Base-by-base conservation (phyloP, 2,797 vertebrate species). In the Anguilla megastoma region DNA sequence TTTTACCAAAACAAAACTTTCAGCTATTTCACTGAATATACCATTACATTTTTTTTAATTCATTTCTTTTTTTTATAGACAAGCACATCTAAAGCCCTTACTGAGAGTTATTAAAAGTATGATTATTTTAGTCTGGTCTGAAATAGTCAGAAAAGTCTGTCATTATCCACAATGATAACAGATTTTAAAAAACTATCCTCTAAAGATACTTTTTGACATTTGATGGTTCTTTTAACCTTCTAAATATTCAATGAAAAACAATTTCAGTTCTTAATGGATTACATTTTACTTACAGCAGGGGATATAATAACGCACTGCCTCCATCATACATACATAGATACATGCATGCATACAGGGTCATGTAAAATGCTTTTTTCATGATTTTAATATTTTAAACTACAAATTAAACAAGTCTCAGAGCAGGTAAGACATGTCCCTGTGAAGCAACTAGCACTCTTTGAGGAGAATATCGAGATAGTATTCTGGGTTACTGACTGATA, bases 401-500 rank as follows among this genome's bases (percentile, higher is more conserved):
- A 60, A 24, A 4, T 24, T 3, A 60, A 33, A 71, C n/a, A 30
- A 30, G 27, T 52, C 33, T 1, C 79, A 82, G 45, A 27, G 21
- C 66, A 80, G 10, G 45, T 10, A 14, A 80, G 48, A n/a, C 52
- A 24, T 83, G 12, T 12, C 30, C 27, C 8, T 12, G 27, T 52
- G 24, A 48, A 83, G 41, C 45, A 52, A 7, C 18, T 54, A 6
- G 18, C 41, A 50, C 45, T 24, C 16, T 82, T 82, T 30, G 66
- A 58, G 9, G 45, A 84, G 66, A 88, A 63, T n/a, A 45, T 16
- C 12, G 14, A 88, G 60, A 69, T n/a, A n/a, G 83, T 85, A 74
- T 85, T 85, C 80, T 76, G 54, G 33, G 82, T 50, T 48, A 85
- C 71, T 85, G 50, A 88, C 45, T 84, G 83, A 85, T 50, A n/a